phyloP scores from a whole-genome alignment of 2,113 vertebrate genomes.

The Rhombomys opimus region DNA sequence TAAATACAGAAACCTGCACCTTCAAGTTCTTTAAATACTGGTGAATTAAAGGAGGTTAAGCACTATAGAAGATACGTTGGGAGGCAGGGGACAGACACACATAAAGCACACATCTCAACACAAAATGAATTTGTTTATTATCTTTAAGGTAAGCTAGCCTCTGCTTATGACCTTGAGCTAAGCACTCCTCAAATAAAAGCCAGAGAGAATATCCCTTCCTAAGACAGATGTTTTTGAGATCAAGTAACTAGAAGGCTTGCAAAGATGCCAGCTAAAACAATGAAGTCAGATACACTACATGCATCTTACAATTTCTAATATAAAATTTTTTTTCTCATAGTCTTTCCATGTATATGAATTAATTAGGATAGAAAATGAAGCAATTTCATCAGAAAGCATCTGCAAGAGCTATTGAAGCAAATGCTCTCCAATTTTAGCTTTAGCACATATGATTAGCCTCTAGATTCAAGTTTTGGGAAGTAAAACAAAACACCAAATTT shows the following conservation, averaged over 20 bases:
- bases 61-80: not conserved
- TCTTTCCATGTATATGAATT: slow-evolving; percentile 41
- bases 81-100: not conserved
- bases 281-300: not conserved
- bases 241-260: slow-evolving; percentile 56
- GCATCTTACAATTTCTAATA: slow-evolving; percentile 31
- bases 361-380: slow-evolving; percentile 61
- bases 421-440: slow-evolving; percentile 64
- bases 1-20: slow-evolving; percentile 31
- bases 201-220: slow-evolving; percentile 3
- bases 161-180: slow-evolving; percentile 41
- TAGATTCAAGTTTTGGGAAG: slow-evolving; percentile 66
- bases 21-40: slow-evolving; percentile 28
- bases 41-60: slow-evolving; percentile 9
- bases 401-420: slow-evolving; percentile 73
- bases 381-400: slow-evolving; percentile 68
- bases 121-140: slow-evolving; percentile 65
- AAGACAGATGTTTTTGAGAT: slow-evolving; percentile 59
- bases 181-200: slow-evolving; percentile 68
- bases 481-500: slow-evolving; percentile 47
- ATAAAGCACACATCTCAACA: not conserved
- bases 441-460: slow-evolving; percentile 70
- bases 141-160: slow-evolving; percentile 65
- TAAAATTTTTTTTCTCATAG: slow-evolving; percentile 44
- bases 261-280: slow-evolving; percentile 49